Base-by-base conservation (phyloP, 2,797 vertebrate genomes). In the Parauchenoglanis ngamensis region DNA sequence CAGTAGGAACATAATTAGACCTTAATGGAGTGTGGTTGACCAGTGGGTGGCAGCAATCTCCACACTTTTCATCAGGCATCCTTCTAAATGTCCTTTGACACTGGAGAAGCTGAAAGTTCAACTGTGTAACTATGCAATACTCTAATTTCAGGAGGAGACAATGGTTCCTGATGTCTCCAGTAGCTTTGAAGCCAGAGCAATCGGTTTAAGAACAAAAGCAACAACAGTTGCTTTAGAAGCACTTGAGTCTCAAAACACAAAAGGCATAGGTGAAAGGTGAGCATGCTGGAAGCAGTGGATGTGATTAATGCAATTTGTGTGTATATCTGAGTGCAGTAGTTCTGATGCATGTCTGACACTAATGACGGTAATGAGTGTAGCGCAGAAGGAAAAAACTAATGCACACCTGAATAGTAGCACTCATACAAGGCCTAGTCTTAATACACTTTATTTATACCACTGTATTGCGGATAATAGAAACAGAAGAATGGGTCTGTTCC, bases 1-100 rank as follows among this genome's bases (percentile, higher is more conserved):
- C 1, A 59, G 49, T 63, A 7, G 46, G 72, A 59, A 25, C 35
- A 23, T 83, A 23, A 10, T 6, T 49, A 28, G 21, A 40, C 52
- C 28, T 75, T 61, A 11, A 25, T 54, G 59, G 4, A n/a, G 70
- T 49, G 12, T 19, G 28, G 35, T 83, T 25, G 40, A 35, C 91
- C 91, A 89, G 89, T 54, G 52, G 90, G 91, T 88, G 91, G 90
- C 89, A 90, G 90, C 88, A 92, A 83, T 86, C 88, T 91, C 91
- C 90, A 90, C 87, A 87, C 35, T 87, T 90, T 83, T 72, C 81
- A 11, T 12, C 2, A 12, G n/a, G 59, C 12, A 2, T 46, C 59
- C 13, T 57, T 88, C 56, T 75, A 46, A 1, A 49, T 25, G 70
- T 87, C 10, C 28, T 85, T 67, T 80, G 79, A 70, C 57, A 21